These are phyloP conservation scores for Lonchura striata DNA, from an alignment of 2,113 vertebrate species.

Conservation along the genomic window DNA sequence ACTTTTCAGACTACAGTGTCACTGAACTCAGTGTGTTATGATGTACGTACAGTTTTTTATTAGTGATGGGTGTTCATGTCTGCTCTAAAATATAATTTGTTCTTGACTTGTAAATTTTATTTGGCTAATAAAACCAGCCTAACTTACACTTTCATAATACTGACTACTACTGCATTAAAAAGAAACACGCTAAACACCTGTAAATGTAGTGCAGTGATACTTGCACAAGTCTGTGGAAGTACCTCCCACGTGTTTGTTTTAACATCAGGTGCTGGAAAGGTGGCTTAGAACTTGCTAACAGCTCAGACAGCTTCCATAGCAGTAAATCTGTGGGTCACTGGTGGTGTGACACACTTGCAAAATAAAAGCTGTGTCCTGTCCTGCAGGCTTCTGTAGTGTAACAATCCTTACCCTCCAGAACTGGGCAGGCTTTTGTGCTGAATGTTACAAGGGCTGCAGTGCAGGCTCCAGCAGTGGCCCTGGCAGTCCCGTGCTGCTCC, in stretches of 20 bases:
- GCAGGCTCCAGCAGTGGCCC: fast-evolving
- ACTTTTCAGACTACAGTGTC: neutral
- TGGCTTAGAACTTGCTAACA: neutral
- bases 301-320: neutral
- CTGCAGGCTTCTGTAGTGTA: neutral
- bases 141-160: neutral
- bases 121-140: neutral
- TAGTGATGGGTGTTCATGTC: neutral
- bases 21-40: neutral
- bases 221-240: neutral
- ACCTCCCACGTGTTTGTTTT: neutral
- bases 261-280: neutral
- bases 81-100: neutral
- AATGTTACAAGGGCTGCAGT: neutral
- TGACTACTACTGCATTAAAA: neutral
- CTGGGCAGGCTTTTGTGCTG: neutral
- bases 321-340: neutral
- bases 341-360: neutral
- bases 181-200: neutral
- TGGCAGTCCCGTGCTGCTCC: neutral
- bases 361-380: neutral
- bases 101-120: neutral
- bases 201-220: neutral
- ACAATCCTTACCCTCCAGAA: fast-evolving
- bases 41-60: neutral